Conservation (phyloP, 2,113 vertebrate species). For the Neotoma lepida region DNA sequence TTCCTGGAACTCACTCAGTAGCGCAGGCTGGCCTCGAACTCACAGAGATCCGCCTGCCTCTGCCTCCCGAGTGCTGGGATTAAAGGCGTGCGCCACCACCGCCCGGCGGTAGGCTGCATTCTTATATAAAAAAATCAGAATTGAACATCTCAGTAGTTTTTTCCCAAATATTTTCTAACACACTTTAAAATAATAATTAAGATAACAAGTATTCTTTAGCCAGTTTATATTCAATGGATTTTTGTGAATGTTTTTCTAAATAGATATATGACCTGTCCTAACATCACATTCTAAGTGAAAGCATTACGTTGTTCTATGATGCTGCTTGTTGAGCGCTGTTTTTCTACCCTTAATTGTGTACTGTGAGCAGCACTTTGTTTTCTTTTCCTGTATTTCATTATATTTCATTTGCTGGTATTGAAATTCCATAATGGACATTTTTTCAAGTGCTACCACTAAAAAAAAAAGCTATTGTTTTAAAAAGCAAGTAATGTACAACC, state of each 20-base stretch:
- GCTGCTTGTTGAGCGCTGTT: background rate
- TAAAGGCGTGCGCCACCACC: background rate
- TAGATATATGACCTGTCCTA: background rate
- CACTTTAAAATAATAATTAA: constrained; percentile 14
- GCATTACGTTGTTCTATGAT: background rate
- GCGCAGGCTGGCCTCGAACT: too few species aligned
- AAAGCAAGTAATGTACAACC: background rate
- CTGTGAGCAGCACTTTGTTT: background rate
- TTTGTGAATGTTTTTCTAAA: constrained; percentile 28
- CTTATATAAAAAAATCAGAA: background rate
- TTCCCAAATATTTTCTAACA: background rate
- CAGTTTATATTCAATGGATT: background rate
- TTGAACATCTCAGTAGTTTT: background rate
- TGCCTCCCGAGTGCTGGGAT: too few species aligned
- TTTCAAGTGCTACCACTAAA: background rate
- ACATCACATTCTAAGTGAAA: background rate
- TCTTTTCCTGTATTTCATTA: background rate
- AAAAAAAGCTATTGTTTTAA: background rate
- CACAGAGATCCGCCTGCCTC: too few species aligned
- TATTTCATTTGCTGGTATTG: background rate
- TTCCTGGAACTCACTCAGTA: too few species aligned
- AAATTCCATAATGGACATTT: too few species aligned
- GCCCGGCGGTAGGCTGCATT: background rate
- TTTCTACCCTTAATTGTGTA: background rate
- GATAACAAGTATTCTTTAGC: background rate